These are phyloP conservation scores for Eristalis intricaria DNA, from an alignment of 2,888 invertebrate genomes.

Conservation along the genomic window DNA sequence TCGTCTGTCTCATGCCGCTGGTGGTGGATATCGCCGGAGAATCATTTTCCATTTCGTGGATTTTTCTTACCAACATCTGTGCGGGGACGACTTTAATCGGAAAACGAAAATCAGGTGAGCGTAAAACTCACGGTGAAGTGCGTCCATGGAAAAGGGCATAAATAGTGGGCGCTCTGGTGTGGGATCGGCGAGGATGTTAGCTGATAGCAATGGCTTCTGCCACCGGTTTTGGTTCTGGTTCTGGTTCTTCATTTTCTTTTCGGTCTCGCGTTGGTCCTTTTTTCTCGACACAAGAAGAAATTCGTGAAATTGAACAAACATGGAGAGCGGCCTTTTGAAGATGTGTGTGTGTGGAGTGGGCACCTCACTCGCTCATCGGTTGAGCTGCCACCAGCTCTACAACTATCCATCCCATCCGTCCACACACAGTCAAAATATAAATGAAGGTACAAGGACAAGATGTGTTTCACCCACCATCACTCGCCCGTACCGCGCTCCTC, in stretches of 20 bases:
- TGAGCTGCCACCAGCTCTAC: neutral
- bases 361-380: slow-evolving; percentile 20
- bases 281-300: slow-evolving; percentile 53
- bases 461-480: slow-evolving; percentile 50
- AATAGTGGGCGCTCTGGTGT: slow-evolving; percentile 6
- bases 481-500: slow-evolving; percentile 37
- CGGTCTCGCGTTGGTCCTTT: slow-evolving; percentile 20
- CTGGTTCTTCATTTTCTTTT: slow-evolving; percentile 12
- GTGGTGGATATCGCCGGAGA: neutral
- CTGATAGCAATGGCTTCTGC: slow-evolving; percentile 42
- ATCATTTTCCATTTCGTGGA: slow-evolving; percentile 42
- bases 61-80: slow-evolving; percentile 49
- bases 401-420: slow-evolving; percentile 63
- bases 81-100: slow-evolving; percentile 60
- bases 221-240: too few species aligned
- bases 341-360: slow-evolving; percentile 35
- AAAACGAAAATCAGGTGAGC: slow-evolving; percentile 72
- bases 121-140: slow-evolving; percentile 70
- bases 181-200: slow-evolving; percentile 19
- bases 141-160: slow-evolving; percentile 64
- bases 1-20: too few species aligned
- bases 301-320: slow-evolving; percentile 71
- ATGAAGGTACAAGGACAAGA: slow-evolving; percentile 38
- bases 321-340: slow-evolving; percentile 62
- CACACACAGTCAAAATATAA: slow-evolving; percentile 53